A percentile compares a stretch with the other conserved stretches of the same genome.
Conservation (phyloP, 2,113 vertebrate species). For the Gymnogyps californianus region DNA sequence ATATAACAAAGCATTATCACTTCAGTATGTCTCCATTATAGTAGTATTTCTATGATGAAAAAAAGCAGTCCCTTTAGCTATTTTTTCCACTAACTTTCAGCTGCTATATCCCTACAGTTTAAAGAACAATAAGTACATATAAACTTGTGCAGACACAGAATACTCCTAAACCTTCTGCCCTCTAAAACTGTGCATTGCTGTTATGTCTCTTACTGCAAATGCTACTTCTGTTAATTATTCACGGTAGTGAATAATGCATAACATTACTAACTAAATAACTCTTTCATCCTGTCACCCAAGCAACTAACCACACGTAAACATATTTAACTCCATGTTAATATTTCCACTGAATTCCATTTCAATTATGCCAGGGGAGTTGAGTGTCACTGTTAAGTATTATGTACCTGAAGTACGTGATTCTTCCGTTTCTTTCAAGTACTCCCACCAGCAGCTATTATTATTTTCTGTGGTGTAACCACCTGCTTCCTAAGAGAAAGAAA, state of each 20-base stretch:
- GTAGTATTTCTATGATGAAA: not conserved
- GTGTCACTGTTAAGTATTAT: not conserved
- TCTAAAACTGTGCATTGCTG: not conserved
- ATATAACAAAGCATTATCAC: not conserved
- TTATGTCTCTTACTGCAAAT: not conserved
- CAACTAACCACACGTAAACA: not conserved
- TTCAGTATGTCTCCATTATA: not conserved
- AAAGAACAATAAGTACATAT: not conserved
- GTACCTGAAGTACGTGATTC: not conserved
- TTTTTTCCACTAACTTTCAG: not conserved
- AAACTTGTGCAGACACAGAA: not conserved
- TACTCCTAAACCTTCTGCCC: not conserved
- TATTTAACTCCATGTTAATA: not conserved
- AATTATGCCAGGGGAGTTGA: not conserved
- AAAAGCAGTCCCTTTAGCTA: not conserved
- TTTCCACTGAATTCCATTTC: not conserved
- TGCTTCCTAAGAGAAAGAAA: not conserved
- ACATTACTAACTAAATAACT: not conserved
- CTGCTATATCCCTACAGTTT: not conserved
- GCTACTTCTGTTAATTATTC: not conserved
- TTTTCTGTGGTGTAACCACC: not conserved
- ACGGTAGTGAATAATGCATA: not conserved
- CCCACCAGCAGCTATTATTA: not conserved
- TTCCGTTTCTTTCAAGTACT: not conserved
- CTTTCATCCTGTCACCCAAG: not conserved